Evolutionary conservation across 2,113 vertebrate genomes (phyloP).

Genomic region (Genyomyrus donnyi): DNA sequence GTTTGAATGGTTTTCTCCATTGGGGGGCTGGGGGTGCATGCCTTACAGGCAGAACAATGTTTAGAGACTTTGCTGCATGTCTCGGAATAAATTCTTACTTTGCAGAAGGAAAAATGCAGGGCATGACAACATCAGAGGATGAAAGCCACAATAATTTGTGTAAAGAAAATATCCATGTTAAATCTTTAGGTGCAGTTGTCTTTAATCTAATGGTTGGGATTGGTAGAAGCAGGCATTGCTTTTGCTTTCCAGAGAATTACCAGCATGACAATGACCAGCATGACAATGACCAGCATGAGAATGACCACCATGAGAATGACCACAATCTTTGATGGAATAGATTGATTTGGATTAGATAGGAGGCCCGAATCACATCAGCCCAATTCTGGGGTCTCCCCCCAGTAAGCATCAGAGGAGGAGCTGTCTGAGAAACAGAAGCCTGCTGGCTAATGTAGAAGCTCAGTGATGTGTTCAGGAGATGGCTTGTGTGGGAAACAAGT

Average conservation of each 20-base stretch:
- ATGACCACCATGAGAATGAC: not conserved
- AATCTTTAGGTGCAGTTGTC: not conserved
- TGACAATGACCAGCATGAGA: not conserved
- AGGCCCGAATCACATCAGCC: conserved; percentile 42
- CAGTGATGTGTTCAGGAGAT: conserved; percentile 25
- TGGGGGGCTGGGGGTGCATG: not conserved
- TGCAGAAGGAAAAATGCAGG: not conserved
- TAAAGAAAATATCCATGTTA: not conserved
- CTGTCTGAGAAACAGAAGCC: conserved; percentile 72
- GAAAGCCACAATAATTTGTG: not conserved
- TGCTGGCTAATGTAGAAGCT: conserved; percentile 67
- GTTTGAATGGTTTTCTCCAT: not conserved
- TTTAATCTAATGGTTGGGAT: not conserved
- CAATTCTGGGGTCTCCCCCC: conserved; percentile 41
- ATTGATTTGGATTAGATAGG: not conserved
- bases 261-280: not conserved
- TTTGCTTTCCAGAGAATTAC: not conserved
- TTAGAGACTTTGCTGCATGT: not conserved
- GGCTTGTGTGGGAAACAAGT: not conserved
- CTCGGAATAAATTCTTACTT: not conserved
- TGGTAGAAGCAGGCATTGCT: not conserved
- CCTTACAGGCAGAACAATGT: not conserved
- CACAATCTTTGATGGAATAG: not conserved
- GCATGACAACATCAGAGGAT: not conserved
- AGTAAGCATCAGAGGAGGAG: conserved; percentile 54